Evolutionary conservation across 2,797 vertebrate genomes (phyloP).

Genomic region (Acrossocheilus wenchowensis): DNA sequence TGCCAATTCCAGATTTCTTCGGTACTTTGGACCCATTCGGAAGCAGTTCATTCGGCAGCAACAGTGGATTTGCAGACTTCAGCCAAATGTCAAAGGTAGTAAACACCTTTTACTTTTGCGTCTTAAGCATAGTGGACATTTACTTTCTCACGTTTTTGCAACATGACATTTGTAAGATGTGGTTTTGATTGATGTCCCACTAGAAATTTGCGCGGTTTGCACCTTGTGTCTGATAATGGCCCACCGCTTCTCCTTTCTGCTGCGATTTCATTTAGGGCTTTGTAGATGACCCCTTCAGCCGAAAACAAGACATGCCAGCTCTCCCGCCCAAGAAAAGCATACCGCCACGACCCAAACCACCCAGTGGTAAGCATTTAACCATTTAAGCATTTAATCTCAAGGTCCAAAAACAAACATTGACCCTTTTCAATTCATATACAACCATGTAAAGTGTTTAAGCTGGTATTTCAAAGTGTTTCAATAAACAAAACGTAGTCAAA

Average conservation of each 20-base stretch:
- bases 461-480: neutral
- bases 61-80: constrained; percentile 95
- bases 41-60: constrained; percentile 84
- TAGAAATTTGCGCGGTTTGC: neutral
- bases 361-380: constrained; percentile 86
- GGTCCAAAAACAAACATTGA: neutral
- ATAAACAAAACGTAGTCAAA: neutral
- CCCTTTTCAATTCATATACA: neutral
- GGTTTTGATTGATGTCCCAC: constrained; percentile 7
- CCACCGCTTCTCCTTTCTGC: neutral
- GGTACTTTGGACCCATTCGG: constrained; percentile 92
- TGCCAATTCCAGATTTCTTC: constrained; percentile 83
- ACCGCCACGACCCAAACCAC: constrained; percentile 92
- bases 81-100: constrained; percentile 96
- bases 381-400: neutral
- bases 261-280: constrained; percentile 74
- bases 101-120: constrained; percentile 18
- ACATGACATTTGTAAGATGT: constrained; percentile 32
- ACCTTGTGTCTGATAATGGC: neutral
- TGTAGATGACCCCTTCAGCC: constrained; percentile 91
- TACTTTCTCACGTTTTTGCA: constrained; percentile 7
- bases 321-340: constrained; percentile 94
- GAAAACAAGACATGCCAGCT: constrained; percentile 91
- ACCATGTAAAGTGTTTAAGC: neutral
- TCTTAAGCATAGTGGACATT: neutral